Conservation (phyloP, 2,797 vertebrate species). For the Dermochelys coriacea region DNA sequence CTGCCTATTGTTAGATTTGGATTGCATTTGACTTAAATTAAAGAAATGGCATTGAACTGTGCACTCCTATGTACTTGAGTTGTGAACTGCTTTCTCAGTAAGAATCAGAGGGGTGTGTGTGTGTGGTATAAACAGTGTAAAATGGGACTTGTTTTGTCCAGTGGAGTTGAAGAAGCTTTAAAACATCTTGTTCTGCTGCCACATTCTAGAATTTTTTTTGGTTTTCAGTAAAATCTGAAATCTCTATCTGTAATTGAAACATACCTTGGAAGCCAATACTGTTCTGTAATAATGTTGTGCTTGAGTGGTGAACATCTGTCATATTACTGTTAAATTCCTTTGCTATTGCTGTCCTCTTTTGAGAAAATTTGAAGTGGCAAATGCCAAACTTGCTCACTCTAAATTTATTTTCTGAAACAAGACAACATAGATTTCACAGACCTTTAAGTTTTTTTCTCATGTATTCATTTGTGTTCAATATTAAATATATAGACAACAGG, state of each 20-base stretch:
- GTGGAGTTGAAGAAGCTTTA: conserved; percentile 5
- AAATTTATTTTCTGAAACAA: no score
- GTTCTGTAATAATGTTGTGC: background rate
- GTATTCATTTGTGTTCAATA: no score
- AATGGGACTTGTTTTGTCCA: conserved; percentile 23
- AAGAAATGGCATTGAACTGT: background rate
- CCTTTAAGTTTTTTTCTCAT: no score
- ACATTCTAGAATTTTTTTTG: background rate
- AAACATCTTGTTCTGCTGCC: background rate
- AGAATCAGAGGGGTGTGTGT: background rate
- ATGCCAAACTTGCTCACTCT: no score
- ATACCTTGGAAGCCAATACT: background rate
- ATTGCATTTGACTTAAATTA: background rate
- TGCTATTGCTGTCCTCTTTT: background rate
- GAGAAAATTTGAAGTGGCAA: no score
- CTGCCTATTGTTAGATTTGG: background rate
- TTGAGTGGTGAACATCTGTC: background rate
- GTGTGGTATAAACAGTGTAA: conserved; percentile 67
- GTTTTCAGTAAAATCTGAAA: background rate
- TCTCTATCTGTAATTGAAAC: background rate
- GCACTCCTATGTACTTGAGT: background rate
- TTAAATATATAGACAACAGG: no score
- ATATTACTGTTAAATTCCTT: background rate
- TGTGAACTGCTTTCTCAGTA: background rate
- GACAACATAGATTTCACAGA: no score